phyloP scores from a whole-genome alignment of 2,797 vertebrate species.

The Muscicapa comitata region DNA sequence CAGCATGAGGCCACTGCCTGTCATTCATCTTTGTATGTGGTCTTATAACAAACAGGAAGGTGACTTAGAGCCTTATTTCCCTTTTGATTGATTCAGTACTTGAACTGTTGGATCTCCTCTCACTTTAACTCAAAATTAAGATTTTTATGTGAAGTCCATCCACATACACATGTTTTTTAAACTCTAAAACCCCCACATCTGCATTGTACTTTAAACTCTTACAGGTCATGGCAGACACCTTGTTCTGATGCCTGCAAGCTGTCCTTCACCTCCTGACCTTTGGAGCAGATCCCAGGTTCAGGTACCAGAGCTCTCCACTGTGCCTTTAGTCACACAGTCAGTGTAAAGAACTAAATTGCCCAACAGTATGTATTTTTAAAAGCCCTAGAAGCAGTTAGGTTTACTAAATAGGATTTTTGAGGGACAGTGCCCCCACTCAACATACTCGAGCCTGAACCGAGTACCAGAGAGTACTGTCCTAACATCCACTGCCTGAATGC shows the following conservation, averaged over 20 bases:
- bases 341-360: background rate
- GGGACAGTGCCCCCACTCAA: background rate
- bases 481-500: background rate
- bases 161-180: rapidly evolving
- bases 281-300: background rate
- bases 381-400: background rate
- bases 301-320: background rate
- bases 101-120: background rate
- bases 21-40: background rate
- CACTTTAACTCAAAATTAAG: background rate
- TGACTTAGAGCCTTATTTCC: background rate
- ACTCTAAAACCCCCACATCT: background rate
- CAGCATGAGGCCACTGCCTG: background rate
- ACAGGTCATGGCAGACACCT: background rate
- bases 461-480: rapidly evolving
- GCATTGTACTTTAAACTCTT: background rate
- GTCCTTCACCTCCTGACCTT: background rate
- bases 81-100: background rate
- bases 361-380: background rate
- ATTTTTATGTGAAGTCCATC: background rate
- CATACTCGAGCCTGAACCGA: rapidly evolving
- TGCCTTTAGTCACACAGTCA: background rate
- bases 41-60: background rate
- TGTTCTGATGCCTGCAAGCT: background rate
- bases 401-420: background rate